Base-by-base conservation (phyloP, 1,140 invertebrate genomes). In the Teleogryllus occipitalis region DNA sequence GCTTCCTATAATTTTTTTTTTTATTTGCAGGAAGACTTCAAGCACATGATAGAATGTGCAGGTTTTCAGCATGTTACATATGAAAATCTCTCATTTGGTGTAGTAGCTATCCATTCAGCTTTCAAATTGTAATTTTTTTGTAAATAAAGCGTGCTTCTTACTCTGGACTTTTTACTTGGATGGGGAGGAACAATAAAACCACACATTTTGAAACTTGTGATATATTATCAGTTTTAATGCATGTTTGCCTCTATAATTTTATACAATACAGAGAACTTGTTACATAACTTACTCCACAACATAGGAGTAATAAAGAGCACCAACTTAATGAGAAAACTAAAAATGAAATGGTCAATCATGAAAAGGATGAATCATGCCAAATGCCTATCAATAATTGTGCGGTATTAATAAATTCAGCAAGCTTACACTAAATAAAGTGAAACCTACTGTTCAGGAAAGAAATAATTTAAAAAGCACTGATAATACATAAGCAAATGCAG, bases 41-140 rank as follows among this genome's bases (percentile, higher is more conserved):
- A 93, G 84, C 82, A 85, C 7, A 96, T 98, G 94, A 98, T 99
- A 79, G 90, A 93, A 85, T 84, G 91, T 76, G 94, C 94, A 75
- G 97, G 97, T 46, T 99, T 99, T 84, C 88, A 91, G 78, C 89
- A 92, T 83, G 96, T 97, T 0, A 90, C 89, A 3, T 97, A 96
- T 86, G 94, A 96, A 87, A 98, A 98, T 88, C 87, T 98, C 48
- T 93, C 92, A 14, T 93, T 95, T 85, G 98, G 97, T 74, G 88
- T 97, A 7, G 93, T 95, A 79, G 93, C 96, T 48, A 97, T 99
- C 84, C 97, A 99, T 87, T 97, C 95, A 39, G 97, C 96, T 72
- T 98, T 96, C 85, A 99, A 98, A 88, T 85, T 92, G 78, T 93
- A 74, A 76, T 7, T 47, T 27, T 39, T 77, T 21, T 8, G 39